A percentile compares a stretch with the other conserved stretches of the same genome.
Evolutionary conservation across 2,888 invertebrate species (phyloP).

Genomic region (Pardosa pseudoannulata): DNA sequence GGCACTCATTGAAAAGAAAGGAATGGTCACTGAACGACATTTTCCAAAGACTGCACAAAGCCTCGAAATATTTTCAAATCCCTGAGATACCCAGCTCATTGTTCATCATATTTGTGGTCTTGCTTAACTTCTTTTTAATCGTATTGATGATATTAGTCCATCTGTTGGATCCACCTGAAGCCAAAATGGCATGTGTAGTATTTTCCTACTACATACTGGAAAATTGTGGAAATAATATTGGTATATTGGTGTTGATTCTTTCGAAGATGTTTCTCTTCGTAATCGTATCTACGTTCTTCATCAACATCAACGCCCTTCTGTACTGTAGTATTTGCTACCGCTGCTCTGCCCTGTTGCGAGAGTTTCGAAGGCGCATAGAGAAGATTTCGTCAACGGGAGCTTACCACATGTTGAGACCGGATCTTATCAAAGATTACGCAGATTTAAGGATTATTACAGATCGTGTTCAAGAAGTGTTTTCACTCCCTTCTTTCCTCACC

Average conservation of each 20-base stretch:
- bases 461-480: not conserved
- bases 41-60: not conserved
- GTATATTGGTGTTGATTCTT: not conserved
- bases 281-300: not conserved
- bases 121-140: not conserved
- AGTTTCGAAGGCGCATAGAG: not conserved
- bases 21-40: not conserved
- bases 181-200: not conserved
- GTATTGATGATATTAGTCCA: not conserved
- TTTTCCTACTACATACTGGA: not conserved
- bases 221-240: not conserved
- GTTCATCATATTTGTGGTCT: not conserved
- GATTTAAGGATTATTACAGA: not conserved
- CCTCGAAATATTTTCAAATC: not conserved
- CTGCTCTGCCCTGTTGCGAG: not conserved
- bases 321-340: not conserved
- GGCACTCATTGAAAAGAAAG: not conserved
- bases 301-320: not conserved
- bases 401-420: not conserved
- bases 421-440: not conserved
- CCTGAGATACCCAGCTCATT: not conserved
- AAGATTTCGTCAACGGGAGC: not conserved
- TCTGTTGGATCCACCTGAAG: not conserved
- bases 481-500: not conserved
- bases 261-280: not conserved